Evolutionary conservation across 2,113 vertebrate species (phyloP).

Genomic region (Trogon surrucura): DNA sequence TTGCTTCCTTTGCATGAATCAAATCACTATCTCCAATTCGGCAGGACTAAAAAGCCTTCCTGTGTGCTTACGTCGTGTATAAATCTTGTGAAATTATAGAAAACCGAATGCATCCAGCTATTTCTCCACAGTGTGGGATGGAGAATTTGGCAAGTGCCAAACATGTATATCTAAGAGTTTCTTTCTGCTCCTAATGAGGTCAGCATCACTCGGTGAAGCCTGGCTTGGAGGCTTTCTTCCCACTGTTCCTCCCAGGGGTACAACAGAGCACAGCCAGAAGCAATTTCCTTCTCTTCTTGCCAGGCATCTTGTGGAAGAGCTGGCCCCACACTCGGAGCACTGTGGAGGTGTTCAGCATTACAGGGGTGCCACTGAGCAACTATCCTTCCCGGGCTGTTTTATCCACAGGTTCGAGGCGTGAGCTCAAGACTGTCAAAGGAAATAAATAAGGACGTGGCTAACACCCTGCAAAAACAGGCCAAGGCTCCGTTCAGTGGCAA

Average conservation of each 20-base stretch:
- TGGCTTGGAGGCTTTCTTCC: not conserved
- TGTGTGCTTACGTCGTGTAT: not conserved
- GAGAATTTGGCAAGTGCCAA: not conserved
- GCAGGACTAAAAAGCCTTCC: not conserved
- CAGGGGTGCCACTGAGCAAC: conserved; percentile 4
- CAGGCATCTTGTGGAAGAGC: not conserved
- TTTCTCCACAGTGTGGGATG: not conserved
- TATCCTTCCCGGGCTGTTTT: not conserved
- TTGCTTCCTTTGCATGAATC: not conserved
- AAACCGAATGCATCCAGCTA: not conserved
- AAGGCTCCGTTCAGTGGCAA: not conserved
- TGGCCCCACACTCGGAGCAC: not conserved
- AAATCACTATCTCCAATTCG: not conserved
- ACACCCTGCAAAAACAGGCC: not conserved
- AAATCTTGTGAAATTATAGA: not conserved
- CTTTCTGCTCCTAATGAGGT: not conserved
- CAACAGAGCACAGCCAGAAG: not conserved
- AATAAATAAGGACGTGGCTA: not conserved
- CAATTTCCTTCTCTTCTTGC: not conserved
- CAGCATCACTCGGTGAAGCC: not conserved
- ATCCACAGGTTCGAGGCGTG: not conserved
- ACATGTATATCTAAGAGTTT: not conserved
- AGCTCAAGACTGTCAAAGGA: not conserved
- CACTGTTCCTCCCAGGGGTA: not conserved
- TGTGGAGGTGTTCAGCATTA: not conserved